Base-by-base conservation (phyloP, 2,797 vertebrate genomes). In the Intellagama lesueurii region DNA sequence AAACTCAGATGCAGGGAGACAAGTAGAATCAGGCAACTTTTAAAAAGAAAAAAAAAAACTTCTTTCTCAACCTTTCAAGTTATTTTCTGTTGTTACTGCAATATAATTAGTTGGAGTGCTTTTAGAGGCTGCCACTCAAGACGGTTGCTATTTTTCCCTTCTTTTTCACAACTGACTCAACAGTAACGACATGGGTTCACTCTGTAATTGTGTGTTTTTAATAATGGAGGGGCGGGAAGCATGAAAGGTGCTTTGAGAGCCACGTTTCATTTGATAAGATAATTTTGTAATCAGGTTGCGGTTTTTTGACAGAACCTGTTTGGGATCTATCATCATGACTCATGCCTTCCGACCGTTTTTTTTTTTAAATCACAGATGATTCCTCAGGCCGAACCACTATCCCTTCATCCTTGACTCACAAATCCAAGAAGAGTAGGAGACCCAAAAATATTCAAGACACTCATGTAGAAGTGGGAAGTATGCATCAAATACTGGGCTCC, bases 71-170 rank as follows among this genome's bases (percentile, higher is more conserved):
- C 81, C 64, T 0, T 0, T 64, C 0, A 0, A 0, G 72, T 11
- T 68, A 28, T 88, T 75, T 80, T 84, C 68, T 83, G 56, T 89
- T 12, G 69, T 49, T 0, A 24, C 92, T 0, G 35, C 44, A 88
- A 47, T 92, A 90, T 91, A 92, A 92, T 91, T 68, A 83, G 88
- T 2, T 83, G n/a, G 66, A 32, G 77, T 22, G 90, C 91, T 88
- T 64, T 35, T 91, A 69, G 87, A 1, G 90, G 88, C 90, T 90
- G 92, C 19, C 93, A 85, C 84, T 90, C 92, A 26, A 81, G 81
- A 75, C 87, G 92, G 86, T 81, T 3, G 22, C 93, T 92, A 81
- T 24, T 1, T 69, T 90, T 6, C 92, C 89, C 89, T 80, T 89
- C 76, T 79, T 94, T 83, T 83, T 47, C 47, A 11, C 80, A 91